Base-by-base conservation (phyloP, 2,113 vertebrate species). In the Percopsis transmontana region DNA sequence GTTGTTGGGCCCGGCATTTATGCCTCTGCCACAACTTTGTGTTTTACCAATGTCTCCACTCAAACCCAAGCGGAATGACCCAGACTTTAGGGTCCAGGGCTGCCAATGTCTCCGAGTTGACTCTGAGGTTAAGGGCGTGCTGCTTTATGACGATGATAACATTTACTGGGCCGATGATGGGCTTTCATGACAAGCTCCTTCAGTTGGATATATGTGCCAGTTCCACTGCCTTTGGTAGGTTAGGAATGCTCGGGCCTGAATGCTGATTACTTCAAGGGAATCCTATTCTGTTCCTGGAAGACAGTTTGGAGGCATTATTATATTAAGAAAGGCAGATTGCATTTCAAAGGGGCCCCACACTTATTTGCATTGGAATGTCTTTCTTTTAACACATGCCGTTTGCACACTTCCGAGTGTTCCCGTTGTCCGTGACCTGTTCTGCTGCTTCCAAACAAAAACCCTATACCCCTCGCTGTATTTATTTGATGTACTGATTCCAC, bases 401-500 rank as follows among this genome's bases (percentile, higher is more conserved):
- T 63, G 68, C 63, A 33, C 79, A 58, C 72, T 70, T 81, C 71
- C 80, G 76, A 70, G 58, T 79, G 72, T 80, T 87, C 64, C 74
- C 68, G 74, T 87, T 83, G 84, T 90, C 87, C 76, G 12, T 79
- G 87, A 91, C 79, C 84, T 74, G 79, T 58, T 86, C 73, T 63
- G 45, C 87, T 42, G 74, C 84, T 84, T 91, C 74, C 82, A 67
- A 72, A 62, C 15, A 87, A 86, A 20, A 92, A 90, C 79, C 69
- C 76, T 69, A 84, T 63, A 82, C 81, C 61, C 39, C 45, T 62
- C 70, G 70, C 81, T 53, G 79, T 89, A 83, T 91, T 87, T 88
- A 90, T 90, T 90, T 91, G 84, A 90, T 84, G 85, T 90, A 80
- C 83, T 80, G 88, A 88, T 91, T 90, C 79, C 75, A 75, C 85